Conservation (phyloP, 92 coral and sea anemone genomes). For the Paramuricea clavata region DNA sequence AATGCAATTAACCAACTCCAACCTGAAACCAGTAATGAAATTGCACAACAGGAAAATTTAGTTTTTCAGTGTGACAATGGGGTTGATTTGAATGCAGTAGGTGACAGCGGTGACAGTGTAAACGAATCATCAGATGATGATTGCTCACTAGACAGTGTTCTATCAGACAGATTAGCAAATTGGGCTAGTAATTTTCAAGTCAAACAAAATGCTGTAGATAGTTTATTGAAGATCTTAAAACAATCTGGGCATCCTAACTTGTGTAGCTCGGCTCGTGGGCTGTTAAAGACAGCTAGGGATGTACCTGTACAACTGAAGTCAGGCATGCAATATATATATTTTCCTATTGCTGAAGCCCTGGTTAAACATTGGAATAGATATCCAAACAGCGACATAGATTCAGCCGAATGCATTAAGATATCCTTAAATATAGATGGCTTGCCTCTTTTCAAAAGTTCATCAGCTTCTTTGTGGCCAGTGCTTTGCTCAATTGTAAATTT, state of each 20-base stretch:
- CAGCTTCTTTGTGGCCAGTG: conserved; percentile 31
- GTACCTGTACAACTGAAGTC: neutral
- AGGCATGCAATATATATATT: conserved; percentile 22
- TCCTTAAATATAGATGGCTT: conserved; percentile 23
- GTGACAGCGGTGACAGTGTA: neutral
- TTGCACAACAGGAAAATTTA: too few species aligned
- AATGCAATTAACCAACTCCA: neutral
- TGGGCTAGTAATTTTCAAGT: conserved; percentile 15
- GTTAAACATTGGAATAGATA: neutral
- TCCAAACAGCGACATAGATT: neutral
- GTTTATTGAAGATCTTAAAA: neutral
- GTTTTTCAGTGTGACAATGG: too few species aligned
- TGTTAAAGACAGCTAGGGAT: conserved; percentile 19
- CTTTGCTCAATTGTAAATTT: conserved; percentile 36
- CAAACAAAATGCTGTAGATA: conserved; percentile 10
- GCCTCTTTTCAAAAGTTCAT: conserved; percentile 17
- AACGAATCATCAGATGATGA: conserved; percentile 6
- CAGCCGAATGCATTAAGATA: neutral
- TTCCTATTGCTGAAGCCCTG: neutral
- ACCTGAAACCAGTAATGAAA: conserved; percentile 10
- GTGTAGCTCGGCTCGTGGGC: neutral
- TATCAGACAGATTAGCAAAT: neutral
- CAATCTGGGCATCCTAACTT: conserved; percentile 16
- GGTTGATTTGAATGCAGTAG: conserved; percentile 9
- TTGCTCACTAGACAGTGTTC: neutral